Conservation (phyloP, 1,140 invertebrate genomes). For the Anoplophora glabripennis region DNA sequence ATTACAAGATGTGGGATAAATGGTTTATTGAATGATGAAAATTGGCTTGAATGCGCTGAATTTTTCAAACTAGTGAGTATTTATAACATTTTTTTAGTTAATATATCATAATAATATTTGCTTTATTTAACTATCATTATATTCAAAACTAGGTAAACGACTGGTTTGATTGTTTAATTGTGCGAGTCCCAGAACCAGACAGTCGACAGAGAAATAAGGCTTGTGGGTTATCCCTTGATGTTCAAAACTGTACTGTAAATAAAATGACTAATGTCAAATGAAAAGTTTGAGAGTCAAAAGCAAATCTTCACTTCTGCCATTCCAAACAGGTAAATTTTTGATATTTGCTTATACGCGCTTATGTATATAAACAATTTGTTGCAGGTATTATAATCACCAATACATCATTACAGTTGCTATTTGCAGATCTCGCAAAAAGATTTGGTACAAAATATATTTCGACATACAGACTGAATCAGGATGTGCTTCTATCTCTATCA, state of each 20-base stretch:
- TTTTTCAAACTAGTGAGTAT: constrained; percentile 16
- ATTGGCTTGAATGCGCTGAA: constrained; percentile 14
- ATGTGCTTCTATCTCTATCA: neutral
- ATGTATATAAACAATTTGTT: too few relatives aligned
- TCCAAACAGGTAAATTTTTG: too few relatives aligned
- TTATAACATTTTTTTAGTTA: too few relatives aligned
- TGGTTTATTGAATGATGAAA: neutral
- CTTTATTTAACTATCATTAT: neutral
- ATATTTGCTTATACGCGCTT: too few relatives aligned
- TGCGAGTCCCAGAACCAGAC: neutral
- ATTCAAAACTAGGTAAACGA: constrained; percentile 18
- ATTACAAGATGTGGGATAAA: constrained; percentile 7
- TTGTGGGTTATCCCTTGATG: constrained; percentile 6
- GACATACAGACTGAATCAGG: too few relatives aligned
- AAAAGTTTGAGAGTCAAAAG: too few relatives aligned
- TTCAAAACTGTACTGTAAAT: neutral
- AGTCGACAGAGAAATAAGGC: constrained; percentile 4
- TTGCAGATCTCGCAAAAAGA: too few relatives aligned
- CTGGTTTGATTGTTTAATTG: constrained; percentile 23
- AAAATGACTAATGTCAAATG: constrained; percentile 6
- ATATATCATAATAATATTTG: neutral
- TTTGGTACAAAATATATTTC: too few relatives aligned
- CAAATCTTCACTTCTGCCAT: constrained; percentile 6
- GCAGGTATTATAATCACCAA: neutral
- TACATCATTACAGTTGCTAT: too few relatives aligned